These are phyloP conservation scores for Microtus oregoni DNA, from an alignment of 2,113 vertebrate species.

Conservation along the genomic window DNA sequence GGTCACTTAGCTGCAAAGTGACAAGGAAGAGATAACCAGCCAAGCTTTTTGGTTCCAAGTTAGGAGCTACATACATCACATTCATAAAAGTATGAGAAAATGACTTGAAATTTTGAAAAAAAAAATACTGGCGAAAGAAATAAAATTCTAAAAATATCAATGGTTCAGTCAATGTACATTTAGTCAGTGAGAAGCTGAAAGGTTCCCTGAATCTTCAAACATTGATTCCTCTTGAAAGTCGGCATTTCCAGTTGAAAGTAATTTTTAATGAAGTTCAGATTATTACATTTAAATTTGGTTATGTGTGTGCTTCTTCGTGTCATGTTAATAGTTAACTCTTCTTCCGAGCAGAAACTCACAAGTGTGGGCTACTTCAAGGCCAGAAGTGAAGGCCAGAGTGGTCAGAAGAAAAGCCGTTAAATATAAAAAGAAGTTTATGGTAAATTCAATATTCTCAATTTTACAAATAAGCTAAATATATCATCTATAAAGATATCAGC, in stretches of 20 bases:
- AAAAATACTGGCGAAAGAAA: background rate
- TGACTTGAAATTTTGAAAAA: background rate
- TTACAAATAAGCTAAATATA: background rate
- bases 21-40: background rate
- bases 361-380: background rate
- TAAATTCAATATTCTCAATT: background rate
- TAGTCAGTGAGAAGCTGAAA: background rate
- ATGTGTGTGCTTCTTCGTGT: background rate
- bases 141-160: background rate
- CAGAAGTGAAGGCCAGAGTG: background rate
- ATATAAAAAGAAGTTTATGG: background rate
- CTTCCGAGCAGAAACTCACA: background rate
- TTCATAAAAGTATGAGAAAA: constrained; percentile 14
- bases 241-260: background rate
- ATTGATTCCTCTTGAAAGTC: background rate
- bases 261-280: background rate
- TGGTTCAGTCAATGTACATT: background rate
- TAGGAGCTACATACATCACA: background rate
- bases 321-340: background rate
- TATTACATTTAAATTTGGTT: constrained; percentile 14
- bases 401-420: background rate
- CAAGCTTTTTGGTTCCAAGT: background rate
- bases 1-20: background rate
- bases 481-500: background rate
- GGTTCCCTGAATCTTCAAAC: background rate